Conservation (phyloP, 2,888 invertebrate species). For the Limnephilus marmoratus region DNA sequence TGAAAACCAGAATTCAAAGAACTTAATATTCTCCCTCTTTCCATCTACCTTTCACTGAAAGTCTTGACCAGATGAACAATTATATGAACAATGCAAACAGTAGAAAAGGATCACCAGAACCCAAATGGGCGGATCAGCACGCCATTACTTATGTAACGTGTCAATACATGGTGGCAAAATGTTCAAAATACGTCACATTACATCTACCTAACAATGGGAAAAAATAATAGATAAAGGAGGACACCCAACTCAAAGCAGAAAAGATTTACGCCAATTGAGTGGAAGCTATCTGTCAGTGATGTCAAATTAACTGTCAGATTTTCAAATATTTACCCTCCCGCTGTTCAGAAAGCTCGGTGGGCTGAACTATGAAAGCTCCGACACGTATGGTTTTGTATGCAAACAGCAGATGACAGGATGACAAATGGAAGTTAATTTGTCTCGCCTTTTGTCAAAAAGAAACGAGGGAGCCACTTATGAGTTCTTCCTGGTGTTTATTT, state of each 20-base stretch:
- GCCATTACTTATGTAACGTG: not conserved
- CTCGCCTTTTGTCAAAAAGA: conserved; percentile 8
- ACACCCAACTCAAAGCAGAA: conserved; percentile 35
- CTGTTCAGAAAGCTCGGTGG: conserved; percentile 33
- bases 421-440: conserved; percentile 57
- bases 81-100: not conserved
- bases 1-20: not conserved
- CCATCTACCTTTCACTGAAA: not conserved
- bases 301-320: conserved; percentile 61
- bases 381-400: conserved; percentile 44
- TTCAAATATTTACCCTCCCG: conserved; percentile 61
- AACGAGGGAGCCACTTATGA: not conserved
- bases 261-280: conserved; percentile 45
- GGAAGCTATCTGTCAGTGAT: conserved; percentile 55
- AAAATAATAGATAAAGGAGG: conserved; percentile 25
- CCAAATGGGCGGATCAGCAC: not conserved
- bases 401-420: conserved; percentile 52
- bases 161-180: not conserved
- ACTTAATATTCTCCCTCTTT: not conserved
- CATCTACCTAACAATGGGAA: conserved; percentile 4
- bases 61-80: not conserved
- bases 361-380: conserved; percentile 18
- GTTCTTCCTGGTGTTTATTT: not conserved
- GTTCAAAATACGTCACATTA: not conserved
- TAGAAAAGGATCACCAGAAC: not conserved